Evolutionary conservation across 2,888 invertebrate species (phyloP).

Genomic region (Stegophylla sp.): DNA sequence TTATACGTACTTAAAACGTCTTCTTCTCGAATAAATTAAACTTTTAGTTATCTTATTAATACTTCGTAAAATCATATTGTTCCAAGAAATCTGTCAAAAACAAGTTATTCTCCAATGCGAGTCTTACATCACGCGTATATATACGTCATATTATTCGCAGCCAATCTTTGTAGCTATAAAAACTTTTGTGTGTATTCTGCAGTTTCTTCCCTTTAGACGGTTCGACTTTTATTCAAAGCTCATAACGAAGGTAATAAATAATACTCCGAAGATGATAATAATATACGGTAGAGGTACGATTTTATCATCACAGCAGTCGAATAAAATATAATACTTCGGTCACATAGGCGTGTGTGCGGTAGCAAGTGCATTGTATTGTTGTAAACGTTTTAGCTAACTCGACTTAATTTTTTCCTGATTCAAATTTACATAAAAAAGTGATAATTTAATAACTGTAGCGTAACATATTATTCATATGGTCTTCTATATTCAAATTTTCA

Average conservation of each 20-base stretch:
- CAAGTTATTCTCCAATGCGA: conserved; percentile 12
- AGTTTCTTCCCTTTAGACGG: background rate
- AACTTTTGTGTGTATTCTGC: background rate
- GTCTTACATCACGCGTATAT: background rate
- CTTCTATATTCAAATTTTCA: too few relatives aligned
- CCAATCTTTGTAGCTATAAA: background rate
- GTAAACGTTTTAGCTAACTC: too few relatives aligned
- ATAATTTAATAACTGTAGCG: too few relatives aligned
- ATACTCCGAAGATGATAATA: too few relatives aligned
- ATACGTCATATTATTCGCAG: background rate
- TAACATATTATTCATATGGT: too few relatives aligned
- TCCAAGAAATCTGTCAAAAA: conserved; percentile 23
- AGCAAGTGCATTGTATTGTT: too few relatives aligned
- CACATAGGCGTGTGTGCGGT: too few relatives aligned
- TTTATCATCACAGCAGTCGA: too few relatives aligned
- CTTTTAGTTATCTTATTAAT: conserved; percentile 19
- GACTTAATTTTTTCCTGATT: too few relatives aligned
- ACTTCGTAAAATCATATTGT: background rate
- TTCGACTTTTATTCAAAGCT: background rate
- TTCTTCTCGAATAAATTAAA: background rate
- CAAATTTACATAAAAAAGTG: too few relatives aligned
- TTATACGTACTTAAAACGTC: background rate
- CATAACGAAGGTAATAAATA: background rate
- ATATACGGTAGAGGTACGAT: too few relatives aligned
- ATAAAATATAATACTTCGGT: too few relatives aligned